phyloP scores from a whole-genome alignment of 2,797 vertebrate species.

The Austrolebias charrua region DNA sequence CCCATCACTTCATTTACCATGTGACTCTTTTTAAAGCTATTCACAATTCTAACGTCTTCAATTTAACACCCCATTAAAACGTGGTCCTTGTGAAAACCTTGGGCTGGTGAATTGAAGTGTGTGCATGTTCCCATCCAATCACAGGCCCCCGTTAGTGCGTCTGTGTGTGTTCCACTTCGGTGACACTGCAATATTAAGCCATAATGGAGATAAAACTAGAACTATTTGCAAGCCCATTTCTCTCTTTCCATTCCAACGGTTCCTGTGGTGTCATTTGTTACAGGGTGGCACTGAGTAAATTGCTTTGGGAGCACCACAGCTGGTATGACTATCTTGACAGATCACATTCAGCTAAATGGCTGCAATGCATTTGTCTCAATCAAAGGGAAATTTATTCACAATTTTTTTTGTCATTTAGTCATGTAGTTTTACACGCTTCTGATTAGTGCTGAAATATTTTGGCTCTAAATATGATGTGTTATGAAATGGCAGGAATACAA shows the following conservation, averaged over 20 bases:
- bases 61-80: slow-evolving; percentile 76
- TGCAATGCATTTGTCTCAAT: slow-evolving; percentile 52
- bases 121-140: slow-evolving; percentile 23
- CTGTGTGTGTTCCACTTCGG: slow-evolving; percentile 68
- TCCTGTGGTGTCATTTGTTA: slow-evolving; percentile 68
- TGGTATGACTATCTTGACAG: slow-evolving; percentile 64
- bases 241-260: slow-evolving; percentile 65
- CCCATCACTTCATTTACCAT: slow-evolving; percentile 39
- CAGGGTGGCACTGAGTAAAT: slow-evolving; percentile 63
- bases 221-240: slow-evolving; percentile 68
- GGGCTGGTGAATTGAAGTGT: slow-evolving; percentile 37
- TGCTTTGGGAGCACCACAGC: slow-evolving; percentile 67
- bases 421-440: slow-evolving; percentile 59
- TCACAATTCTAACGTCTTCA: slow-evolving; percentile 68
- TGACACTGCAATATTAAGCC: slow-evolving; percentile 65
- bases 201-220: slow-evolving; percentile 74
- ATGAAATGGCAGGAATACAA: slow-evolving; percentile 38
- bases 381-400: slow-evolving; percentile 12
- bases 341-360: slow-evolving; percentile 54
- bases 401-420: slow-evolving; percentile 22
- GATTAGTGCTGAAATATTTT: slow-evolving; percentile 46
- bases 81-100: slow-evolving; percentile 59
- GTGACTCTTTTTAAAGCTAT: slow-evolving; percentile 52
- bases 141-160: slow-evolving; percentile 24
- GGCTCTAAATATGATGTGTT: slow-evolving; percentile 43